phyloP scores from a whole-genome alignment of 2,113 vertebrate genomes.

The Garra rufa region DNA sequence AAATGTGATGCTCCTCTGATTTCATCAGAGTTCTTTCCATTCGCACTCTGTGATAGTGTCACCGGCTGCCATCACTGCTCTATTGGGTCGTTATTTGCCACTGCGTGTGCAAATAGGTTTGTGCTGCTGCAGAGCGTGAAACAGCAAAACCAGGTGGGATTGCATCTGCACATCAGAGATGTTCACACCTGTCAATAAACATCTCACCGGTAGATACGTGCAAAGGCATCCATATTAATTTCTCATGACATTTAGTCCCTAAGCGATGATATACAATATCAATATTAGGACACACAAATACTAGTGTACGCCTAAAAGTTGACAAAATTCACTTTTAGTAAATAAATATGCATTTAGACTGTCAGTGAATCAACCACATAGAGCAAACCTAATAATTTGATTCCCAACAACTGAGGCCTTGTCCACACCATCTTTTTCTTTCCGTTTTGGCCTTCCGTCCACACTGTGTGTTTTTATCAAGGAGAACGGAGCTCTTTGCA shows the following conservation, averaged over 20 bases:
- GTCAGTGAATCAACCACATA: no score
- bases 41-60: constrained; percentile 17
- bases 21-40: constrained; percentile 32
- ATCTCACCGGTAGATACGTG: constrained; percentile 21
- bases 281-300: not conserved
- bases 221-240: constrained; percentile 24
- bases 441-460: no score
- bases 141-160: constrained; percentile 35
- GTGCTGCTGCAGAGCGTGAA: constrained; percentile 35
- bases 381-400: no score
- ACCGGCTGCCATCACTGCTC: constrained; percentile 18
- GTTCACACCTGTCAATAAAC: constrained; percentile 44
- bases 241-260: not conserved
- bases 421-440: no score
- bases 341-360: no score
- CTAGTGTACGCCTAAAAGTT: no score
- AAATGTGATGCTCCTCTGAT: constrained; percentile 27
- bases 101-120: constrained; percentile 19
- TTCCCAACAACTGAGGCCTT: no score
- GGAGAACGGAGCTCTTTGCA: no score
- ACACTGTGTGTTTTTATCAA: no score
- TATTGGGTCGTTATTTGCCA: not conserved
- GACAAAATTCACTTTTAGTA: no score
- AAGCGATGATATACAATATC: not conserved
- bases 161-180: constrained; percentile 49